These are phyloP conservation scores for Pomatorhinus ruficollis DNA, from an alignment of 2,113 vertebrate species.

Conservation along the genomic window DNA sequence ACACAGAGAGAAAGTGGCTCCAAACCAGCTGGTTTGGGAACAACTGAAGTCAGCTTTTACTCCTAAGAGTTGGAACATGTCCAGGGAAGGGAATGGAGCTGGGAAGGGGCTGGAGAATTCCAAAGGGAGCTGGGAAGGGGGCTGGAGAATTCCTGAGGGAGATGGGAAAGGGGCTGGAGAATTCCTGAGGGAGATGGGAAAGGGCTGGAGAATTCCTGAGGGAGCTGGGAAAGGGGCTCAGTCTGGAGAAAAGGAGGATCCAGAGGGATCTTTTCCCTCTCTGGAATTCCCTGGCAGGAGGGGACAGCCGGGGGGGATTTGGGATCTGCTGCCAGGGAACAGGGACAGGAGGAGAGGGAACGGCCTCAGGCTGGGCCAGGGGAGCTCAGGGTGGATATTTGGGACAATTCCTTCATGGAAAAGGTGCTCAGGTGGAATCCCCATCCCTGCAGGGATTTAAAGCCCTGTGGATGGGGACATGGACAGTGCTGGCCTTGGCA, in stretches of 20 bases:
- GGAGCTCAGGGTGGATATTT: accelerated
- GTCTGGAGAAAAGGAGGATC: background rate
- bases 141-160: background rate
- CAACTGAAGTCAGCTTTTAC: background rate
- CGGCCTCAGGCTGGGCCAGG: background rate
- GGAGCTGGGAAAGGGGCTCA: too few species aligned
- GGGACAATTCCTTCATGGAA: background rate
- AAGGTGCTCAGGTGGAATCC: too few species aligned
- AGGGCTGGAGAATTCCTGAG: background rate
- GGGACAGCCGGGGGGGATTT: background rate
- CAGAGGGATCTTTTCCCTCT: background rate
- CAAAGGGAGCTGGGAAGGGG: background rate
- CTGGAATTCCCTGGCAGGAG: too few species aligned
- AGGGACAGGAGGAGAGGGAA: background rate
- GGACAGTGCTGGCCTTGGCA: background rate
- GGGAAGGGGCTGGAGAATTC: background rate
- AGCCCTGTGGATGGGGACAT: background rate
- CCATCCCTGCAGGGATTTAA: background rate
- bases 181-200: background rate
- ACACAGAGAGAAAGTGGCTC: background rate
- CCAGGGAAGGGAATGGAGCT: background rate
- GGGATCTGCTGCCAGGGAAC: background rate
- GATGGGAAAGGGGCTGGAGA: background rate
- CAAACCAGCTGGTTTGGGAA: background rate
- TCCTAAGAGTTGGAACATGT: background rate